A percentile compares a stretch with the other conserved stretches of the same genome.
These are phyloP conservation scores for Zootoca vivipara DNA, from an alignment of 2,113 vertebrate species.

Conservation along the genomic window DNA sequence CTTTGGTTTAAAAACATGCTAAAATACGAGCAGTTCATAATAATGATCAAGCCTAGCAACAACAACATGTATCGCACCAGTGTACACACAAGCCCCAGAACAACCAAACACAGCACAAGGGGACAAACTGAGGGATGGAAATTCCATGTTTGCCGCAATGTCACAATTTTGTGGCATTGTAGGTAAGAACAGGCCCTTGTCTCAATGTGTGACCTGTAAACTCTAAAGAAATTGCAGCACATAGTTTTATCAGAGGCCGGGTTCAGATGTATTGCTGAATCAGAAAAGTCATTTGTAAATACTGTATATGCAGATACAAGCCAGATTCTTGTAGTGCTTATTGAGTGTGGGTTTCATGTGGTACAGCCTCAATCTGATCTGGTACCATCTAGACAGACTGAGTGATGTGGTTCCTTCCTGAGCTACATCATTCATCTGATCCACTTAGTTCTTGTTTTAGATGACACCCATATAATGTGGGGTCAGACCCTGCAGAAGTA, in stretches of 20 bases:
- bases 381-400: background rate
- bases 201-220: background rate
- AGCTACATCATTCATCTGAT: background rate
- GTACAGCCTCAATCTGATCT: background rate
- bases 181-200: background rate
- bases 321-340: background rate
- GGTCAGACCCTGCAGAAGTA: background rate
- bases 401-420: background rate
- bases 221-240: background rate
- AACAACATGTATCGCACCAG: background rate
- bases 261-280: background rate
- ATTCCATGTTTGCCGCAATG: background rate
- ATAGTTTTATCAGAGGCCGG: too few relatives aligned
- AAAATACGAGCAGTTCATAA: background rate
- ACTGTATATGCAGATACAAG: background rate
- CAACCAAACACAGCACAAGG: background rate
- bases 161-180: background rate
- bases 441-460: background rate
- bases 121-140: background rate
- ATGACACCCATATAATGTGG: background rate
- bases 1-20: background rate
- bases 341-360: background rate
- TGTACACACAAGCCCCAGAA: background rate
- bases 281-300: background rate
- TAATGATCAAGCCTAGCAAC: background rate